These are phyloP conservation scores for Halocynthia roretzi DNA, from an alignment of 23 tunicate species.

Conservation along the genomic window DNA sequence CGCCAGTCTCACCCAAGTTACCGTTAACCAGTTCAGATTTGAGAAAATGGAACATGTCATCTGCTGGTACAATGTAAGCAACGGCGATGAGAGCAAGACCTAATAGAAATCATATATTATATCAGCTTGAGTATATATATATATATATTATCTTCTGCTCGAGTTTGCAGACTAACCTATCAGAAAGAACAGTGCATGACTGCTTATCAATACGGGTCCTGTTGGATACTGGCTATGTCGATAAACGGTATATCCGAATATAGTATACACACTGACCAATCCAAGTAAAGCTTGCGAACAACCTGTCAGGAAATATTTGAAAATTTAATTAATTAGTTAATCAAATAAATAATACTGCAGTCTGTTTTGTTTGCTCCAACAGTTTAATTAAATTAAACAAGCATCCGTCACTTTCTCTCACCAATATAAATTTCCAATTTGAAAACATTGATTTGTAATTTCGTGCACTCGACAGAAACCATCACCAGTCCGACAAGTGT, in stretches of 20 bases:
- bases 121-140: too few relatives aligned
- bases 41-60: conserved; percentile 10
- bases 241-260: conserved; percentile 7
- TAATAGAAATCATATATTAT: background rate
- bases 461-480: conserved; percentile 8
- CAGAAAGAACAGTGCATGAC: conserved; percentile 5
- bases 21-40: background rate
- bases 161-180: background rate
- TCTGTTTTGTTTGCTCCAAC: too few relatives aligned
- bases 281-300: conserved; percentile 4
- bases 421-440: background rate
- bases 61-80: conserved; percentile 17
- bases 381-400: background rate
- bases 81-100: conserved; percentile 7
- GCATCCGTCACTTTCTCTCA: background rate
- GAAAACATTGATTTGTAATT: conserved; percentile 9
- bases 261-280: conserved; percentile 1
- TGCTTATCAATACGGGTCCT: conserved; percentile 15
- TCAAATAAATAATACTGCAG: too few relatives aligned
- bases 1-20: conserved; percentile 5
- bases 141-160: too few relatives aligned
- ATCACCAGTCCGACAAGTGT: conserved; percentile 11
- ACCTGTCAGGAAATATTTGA: background rate
- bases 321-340: too few relatives aligned
- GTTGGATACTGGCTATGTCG: conserved; percentile 20